A percentile compares a stretch with the other conserved stretches of the same genome.
Evolutionary conservation across 2,113 vertebrate species (phyloP).

Genomic region (Turdus rufiventris): DNA sequence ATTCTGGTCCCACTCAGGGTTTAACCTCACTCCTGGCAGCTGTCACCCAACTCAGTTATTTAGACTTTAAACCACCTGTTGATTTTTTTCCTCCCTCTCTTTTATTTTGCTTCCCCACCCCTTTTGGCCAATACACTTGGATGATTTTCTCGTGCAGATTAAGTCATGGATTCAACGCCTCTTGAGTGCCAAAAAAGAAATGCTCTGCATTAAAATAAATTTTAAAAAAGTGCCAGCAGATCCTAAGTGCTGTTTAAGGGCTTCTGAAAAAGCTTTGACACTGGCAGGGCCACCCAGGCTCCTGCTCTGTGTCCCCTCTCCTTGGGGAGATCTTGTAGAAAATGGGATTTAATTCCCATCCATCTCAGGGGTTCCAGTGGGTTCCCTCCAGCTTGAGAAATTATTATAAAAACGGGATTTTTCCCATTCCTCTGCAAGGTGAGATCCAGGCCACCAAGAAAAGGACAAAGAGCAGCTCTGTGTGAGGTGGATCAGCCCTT

Average conservation of each 20-base stretch:
- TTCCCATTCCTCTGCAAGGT: not conserved
- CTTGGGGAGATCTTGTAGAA: not conserved
- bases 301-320: not conserved
- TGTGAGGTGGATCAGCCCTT: not conserved
- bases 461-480: not conserved
- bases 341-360: not conserved
- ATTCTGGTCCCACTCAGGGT: not conserved
- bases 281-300: not conserved
- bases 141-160: conserved; percentile 32
- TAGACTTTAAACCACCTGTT: not conserved
- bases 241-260: not conserved
- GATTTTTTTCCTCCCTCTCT: not conserved
- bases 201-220: not conserved
- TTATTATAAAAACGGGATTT: not conserved
- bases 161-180: not conserved
- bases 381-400: not conserved
- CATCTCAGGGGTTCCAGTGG: not conserved
- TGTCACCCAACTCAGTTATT: not conserved
- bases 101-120: not conserved
- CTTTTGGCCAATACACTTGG: conserved; percentile 20
- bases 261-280: not conserved
- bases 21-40: not conserved
- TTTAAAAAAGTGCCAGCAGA: not conserved
- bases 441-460: not conserved
- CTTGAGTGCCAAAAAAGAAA: conserved; percentile 3